A percentile compares a stretch with the other conserved stretches of the same genome.
phyloP scores from a whole-genome alignment of 2,113 vertebrate species.

The Hyperopisus bebe region DNA sequence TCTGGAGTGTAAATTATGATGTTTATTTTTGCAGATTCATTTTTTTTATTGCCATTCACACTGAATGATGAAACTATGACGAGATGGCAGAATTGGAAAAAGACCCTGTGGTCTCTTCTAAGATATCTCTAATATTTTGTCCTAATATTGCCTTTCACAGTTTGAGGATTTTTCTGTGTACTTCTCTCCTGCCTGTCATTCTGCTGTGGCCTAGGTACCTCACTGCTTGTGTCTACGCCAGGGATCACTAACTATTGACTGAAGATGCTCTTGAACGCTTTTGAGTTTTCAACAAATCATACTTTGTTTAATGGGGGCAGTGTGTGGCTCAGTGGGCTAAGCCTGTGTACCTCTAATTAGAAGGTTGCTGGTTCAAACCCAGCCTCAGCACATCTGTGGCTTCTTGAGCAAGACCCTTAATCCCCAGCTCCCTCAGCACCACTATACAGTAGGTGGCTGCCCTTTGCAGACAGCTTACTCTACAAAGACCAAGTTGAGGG shows the following conservation, averaged over 20 bases:
- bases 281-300: not conserved
- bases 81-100: not conserved
- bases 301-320: not conserved
- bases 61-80: not conserved
- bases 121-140: not conserved
- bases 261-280: not conserved
- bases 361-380: no score
- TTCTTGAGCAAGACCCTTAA: no score
- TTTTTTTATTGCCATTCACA: not conserved
- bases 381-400: fast-evolving
- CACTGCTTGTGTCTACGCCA: not conserved
- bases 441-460: no score
- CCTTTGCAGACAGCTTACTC: no score
- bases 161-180: not conserved
- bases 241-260: not conserved
- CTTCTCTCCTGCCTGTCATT: not conserved
- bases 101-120: not conserved
- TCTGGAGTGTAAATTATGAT: not conserved
- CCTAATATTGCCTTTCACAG: not conserved
- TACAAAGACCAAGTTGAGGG: no score
- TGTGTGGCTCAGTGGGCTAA: no score
- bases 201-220: not conserved
- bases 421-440: no score
- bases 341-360: no score
- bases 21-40: not conserved